A percentile compares a stretch with the other conserved stretches of the same genome.
Evolutionary conservation across 2,888 invertebrate genomes (phyloP).

Genomic region (Vanessa cardui): DNA sequence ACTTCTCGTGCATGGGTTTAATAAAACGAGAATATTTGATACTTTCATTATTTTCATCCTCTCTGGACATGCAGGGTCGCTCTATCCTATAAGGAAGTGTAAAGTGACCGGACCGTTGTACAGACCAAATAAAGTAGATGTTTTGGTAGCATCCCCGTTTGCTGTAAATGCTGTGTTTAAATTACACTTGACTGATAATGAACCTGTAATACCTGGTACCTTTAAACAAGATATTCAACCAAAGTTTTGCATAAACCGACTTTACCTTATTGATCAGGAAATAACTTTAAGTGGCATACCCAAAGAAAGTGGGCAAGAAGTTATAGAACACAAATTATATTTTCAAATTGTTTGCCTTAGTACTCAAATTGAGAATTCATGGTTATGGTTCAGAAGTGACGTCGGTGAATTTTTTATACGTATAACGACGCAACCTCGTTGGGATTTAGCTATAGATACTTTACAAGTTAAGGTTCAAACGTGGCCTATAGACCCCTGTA

Average conservation of each 20-base stretch:
- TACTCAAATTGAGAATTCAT: constrained; percentile 63
- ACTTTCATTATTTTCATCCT: constrained; percentile 69
- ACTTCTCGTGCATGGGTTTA: constrained; percentile 71
- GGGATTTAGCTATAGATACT: constrained; percentile 69
- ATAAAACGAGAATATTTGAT: constrained; percentile 75
- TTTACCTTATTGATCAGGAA: constrained; percentile 67
- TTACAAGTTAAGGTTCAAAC: constrained; percentile 58
- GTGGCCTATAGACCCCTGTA: constrained; percentile 72
- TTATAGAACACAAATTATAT: constrained; percentile 62
- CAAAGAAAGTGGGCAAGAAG: constrained; percentile 59
- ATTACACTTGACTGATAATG: constrained; percentile 61
- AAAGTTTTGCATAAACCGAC: constrained; percentile 61
- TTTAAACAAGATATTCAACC: constrained; percentile 53
- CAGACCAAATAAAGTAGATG: constrained; percentile 67
- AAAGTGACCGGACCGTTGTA: constrained; percentile 71
- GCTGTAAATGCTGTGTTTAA: constrained; percentile 49
- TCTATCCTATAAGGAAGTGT: constrained; percentile 66
- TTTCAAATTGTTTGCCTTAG: constrained; percentile 69
- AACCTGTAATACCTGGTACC: constrained; percentile 62
- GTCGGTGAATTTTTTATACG: constrained; percentile 71
- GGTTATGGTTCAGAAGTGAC: constrained; percentile 73
- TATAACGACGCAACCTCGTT: constrained; percentile 68
- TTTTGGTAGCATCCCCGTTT: constrained; percentile 68
- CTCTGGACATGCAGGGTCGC: constrained; percentile 56
- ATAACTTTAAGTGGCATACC: constrained; percentile 58